A percentile compares a stretch with the other conserved stretches of the same genome.
phyloP scores from a whole-genome alignment of 2,888 invertebrate species.

The Limenitis camilla region DNA sequence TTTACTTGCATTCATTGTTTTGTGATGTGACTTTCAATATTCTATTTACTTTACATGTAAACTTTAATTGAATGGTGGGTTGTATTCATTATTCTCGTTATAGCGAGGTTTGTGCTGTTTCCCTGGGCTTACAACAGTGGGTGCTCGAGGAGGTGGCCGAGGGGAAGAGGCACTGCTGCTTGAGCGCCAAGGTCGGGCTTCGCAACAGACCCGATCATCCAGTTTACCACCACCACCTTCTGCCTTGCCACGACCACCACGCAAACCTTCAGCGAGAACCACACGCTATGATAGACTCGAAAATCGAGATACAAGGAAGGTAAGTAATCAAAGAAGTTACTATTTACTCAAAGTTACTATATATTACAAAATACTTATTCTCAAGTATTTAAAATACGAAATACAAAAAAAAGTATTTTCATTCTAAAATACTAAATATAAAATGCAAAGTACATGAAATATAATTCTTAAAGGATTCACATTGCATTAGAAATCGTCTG shows the following conservation, averaged over 20 bases:
- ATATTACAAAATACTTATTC: no score
- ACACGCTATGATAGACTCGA: constrained; percentile 80
- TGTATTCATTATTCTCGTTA: neutral
- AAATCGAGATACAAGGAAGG: constrained; percentile 60
- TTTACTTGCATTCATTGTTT: neutral
- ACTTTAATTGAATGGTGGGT: neutral
- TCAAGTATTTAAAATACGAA: no score
- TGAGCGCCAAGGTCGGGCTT: constrained; percentile 84
- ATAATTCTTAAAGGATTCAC: no score
- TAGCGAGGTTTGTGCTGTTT: constrained; percentile 90
- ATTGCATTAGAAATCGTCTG: no score
- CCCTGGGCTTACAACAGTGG: constrained; percentile 68
- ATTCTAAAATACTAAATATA: no score
- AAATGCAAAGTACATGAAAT: no score
- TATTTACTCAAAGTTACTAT: no score
- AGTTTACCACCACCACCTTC: constrained; percentile 82
- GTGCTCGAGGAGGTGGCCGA: constrained; percentile 63
- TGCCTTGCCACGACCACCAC: constrained; percentile 81
- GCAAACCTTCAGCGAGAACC: constrained; percentile 72
- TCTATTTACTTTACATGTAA: neutral
- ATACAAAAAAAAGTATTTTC: no score
- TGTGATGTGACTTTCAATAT: neutral
- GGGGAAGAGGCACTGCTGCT: constrained; percentile 82
- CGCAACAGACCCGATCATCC: constrained; percentile 81
- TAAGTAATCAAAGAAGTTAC: constrained; percentile 21